A percentile compares a stretch with the other conserved stretches of the same genome.
phyloP scores from a whole-genome alignment of 2,888 invertebrate species.

The Drosophila buzzatii region DNA sequence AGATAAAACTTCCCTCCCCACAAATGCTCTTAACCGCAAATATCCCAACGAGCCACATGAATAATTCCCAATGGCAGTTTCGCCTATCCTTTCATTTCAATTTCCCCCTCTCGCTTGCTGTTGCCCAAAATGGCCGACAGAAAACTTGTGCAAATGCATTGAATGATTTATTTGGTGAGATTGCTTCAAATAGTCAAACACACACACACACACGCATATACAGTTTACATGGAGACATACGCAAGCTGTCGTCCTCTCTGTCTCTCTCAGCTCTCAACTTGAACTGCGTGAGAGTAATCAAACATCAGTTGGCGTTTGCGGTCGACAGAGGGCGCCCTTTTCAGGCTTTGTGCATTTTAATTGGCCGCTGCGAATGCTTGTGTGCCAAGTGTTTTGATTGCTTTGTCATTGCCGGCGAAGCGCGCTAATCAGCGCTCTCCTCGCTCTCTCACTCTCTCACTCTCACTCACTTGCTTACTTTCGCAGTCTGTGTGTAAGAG shows the following conservation, averaged over 20 bases:
- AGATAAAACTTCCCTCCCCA: conserved; percentile 56
- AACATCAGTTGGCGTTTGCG: conserved; percentile 61
- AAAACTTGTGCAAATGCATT: conserved; percentile 69
- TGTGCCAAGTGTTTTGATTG: conserved; percentile 76
- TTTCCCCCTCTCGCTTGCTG: background rate
- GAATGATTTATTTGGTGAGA: conserved; percentile 81
- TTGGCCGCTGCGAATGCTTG: conserved; percentile 64
- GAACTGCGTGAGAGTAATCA: conserved; percentile 49
- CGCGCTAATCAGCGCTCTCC: conserved; percentile 58
- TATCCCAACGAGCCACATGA: conserved; percentile 54
- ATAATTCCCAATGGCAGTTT: conserved; percentile 65
- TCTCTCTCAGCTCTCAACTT: conserved; percentile 5
- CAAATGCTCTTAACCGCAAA: conserved; percentile 49
- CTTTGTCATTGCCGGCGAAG: conserved; percentile 68
- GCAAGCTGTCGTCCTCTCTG: background rate
- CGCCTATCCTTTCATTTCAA: conserved; percentile 25
- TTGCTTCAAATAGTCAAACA: conserved; percentile 59
- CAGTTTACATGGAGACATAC: background rate
- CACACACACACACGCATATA: conserved; percentile 11
- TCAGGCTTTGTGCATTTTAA: conserved; percentile 75
- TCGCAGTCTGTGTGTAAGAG: background rate
- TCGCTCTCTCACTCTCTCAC: conserved; percentile 2
- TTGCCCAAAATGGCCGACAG: conserved; percentile 64
- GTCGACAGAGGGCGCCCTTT: conserved; percentile 68
- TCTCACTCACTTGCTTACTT: conserved; percentile 8